Base-by-base conservation (phyloP, 2,888 invertebrate genomes). In the Tanypteryx hageni region DNA sequence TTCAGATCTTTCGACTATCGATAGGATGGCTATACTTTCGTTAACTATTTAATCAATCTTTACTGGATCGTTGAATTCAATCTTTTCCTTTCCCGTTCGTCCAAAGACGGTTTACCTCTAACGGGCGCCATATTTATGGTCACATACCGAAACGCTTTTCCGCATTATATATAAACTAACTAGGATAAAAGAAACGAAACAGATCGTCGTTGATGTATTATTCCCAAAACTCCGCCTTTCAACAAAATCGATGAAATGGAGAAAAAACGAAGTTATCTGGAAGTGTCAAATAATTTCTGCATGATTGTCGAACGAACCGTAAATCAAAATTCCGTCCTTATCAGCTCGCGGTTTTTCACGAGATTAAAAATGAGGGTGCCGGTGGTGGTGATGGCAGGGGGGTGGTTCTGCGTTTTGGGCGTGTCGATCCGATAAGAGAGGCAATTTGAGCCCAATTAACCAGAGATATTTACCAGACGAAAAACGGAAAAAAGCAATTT, bases 371-470 rank as follows among this genome's bases (percentile, higher is more conserved):
- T 44, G 13, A 5, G n/a, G 11, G 13, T 64, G 18, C 16, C 56
- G 83, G 68, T 27, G 4, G 13, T 13, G 31, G 27, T 14, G 4
- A 7, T 13, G 31, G 27, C 5, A 31, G 27, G 31, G 82, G 82
- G 14, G 14, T 8, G 14, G n/a, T 83, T 83, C 56, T 57, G n/a
- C n/a, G 57, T n/a, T 31, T 31, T 27, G 64, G 89, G 64, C 44
- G 89, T 64, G 59, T 64, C 31, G 89, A 89, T 89, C 89, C n/a
- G 89, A 89, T 89, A 89, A 68, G n/a, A 4, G 5, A 13, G 7
- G 44, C 89, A 61, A 89, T 89, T 76, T 89, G 89, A 27, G 44
- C 44, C 64, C 89, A 89, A 89, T 89, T 89, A 89, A 64, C 89
- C 89, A 10, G 89, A 68, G 31, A 61, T 68, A 89, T 89, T 89